Evolutionary conservation across 2,888 invertebrate genomes (phyloP).

Genomic region (Sialis lutaria): DNA sequence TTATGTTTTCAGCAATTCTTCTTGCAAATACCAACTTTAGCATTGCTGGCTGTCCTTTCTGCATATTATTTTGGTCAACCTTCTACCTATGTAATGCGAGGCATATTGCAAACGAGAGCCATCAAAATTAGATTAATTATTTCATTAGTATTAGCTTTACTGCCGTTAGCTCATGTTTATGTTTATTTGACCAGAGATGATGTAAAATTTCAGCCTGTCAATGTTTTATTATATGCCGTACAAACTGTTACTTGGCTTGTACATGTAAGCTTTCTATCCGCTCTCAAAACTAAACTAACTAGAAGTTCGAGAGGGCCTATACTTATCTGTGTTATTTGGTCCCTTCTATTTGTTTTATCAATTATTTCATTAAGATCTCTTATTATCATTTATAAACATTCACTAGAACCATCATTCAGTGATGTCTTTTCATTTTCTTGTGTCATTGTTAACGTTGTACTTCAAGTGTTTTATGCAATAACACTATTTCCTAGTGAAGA

Average conservation of each 20-base stretch:
- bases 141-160: constrained; percentile 40
- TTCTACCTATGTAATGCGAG: constrained; percentile 40
- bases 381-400: constrained; percentile 27
- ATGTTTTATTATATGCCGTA: constrained; percentile 51
- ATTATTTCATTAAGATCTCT: constrained; percentile 52
- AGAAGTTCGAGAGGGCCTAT: constrained; percentile 59
- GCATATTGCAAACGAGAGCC: constrained; percentile 39
- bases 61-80: constrained; percentile 64
- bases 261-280: constrained; percentile 58
- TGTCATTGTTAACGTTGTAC: constrained; percentile 38
- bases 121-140: constrained; percentile 46
- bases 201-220: constrained; percentile 38
- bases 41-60: constrained; percentile 57
- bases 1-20: constrained; percentile 73
- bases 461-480: constrained; percentile 50
- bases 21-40: constrained; percentile 57
- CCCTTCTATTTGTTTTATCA: constrained; percentile 45
- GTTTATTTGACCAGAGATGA: constrained; percentile 34
- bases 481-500: constrained; percentile 48
- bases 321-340: constrained; percentile 48
- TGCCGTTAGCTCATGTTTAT: constrained; percentile 53
- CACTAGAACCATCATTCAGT: constrained; percentile 17
- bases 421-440: constrained; percentile 34
- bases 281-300: constrained; percentile 43
- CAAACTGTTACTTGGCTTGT: constrained; percentile 66